Evolutionary conservation across 2,113 vertebrate genomes (phyloP), one percentile per base, ranked within the genome.

Genomic region (Solenodon paradoxus): DNA sequence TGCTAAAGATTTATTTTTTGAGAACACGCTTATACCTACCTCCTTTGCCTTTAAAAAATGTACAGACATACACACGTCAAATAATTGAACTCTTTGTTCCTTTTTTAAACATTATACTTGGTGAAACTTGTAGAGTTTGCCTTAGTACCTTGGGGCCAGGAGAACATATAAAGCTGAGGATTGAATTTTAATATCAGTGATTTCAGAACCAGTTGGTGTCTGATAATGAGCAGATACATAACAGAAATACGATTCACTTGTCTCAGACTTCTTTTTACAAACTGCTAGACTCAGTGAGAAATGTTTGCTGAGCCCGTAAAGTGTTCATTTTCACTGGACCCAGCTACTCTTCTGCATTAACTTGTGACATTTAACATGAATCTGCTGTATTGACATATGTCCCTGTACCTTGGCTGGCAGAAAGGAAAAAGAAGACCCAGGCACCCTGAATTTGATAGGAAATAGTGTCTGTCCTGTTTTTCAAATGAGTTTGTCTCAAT

Each of bases 81-180:
- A 69, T 61, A 92, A 49, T 47, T 96, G 24, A 93, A 74, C 24
- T 66, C 15, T 11, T 57, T 78, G 59, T 85, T 66, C 17, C 55
- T 30, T 45, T 93, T 68, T 87, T 74, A 84, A 89, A 71, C 30
- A n/a, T 72, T 80, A 88, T 83, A 42, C 38, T 87, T 83, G 47
- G 15, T 75, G 83, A 74, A 69, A 82, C 12, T n/a, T 79, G 1
- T 55, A 35, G 69, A 30, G 6, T 78, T 96, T 75, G 30, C 90
- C 26, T 11, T 9, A 84, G 28, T 93, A 89, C 87, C 42, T 64
- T 90, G 68, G 71, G 55, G 84, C 38, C 6, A 93, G 75, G 30
- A 69, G 3, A 53, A 5, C 40, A 42, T 53, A 38, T 51, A 55
- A 53, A 83, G 10, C 35, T 94, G 22, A 94, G 28, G 57, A 53